phyloP scores from a whole-genome alignment of 1,140 invertebrate species.

The Drosophila equinoxialis region DNA sequence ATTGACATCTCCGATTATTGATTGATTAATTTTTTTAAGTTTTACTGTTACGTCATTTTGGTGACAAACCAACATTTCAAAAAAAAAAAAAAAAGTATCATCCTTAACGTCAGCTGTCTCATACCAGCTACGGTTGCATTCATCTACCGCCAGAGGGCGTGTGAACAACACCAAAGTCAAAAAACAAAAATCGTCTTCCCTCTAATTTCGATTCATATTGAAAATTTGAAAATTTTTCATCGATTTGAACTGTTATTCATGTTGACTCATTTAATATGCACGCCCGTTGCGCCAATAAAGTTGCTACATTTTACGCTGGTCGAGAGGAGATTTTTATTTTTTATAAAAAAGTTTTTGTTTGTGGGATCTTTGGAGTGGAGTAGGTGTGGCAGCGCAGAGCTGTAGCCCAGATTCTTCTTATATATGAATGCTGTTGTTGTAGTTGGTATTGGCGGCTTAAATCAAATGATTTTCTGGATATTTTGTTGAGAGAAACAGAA shows the following conservation, averaged over 20 bases:
- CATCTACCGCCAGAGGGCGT: neutral
- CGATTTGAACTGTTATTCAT: conserved; percentile 47
- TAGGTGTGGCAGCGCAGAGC: conserved; percentile 1
- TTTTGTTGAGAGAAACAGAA: conserved; percentile 39
- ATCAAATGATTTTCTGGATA: conserved; percentile 65
- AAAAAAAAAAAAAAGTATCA: no score
- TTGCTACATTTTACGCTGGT: conserved; percentile 77
- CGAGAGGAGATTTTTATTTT: neutral
- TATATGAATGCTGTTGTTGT: neutral
- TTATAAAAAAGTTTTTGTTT: no score
- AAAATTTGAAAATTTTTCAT: neutral
- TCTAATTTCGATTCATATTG: neutral
- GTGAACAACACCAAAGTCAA: neutral
- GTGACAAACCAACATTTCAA: no score
- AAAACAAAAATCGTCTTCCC: neutral
- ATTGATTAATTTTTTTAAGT: no score
- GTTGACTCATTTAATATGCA: conserved; percentile 73
- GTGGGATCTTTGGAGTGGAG: neutral
- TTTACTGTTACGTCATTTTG: no score
- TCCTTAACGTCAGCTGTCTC: no score
- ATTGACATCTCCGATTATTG: no score
- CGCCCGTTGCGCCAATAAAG: conserved; percentile 75
- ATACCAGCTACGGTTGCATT: neutral
- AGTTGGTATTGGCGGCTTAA: conserved; percentile 61
- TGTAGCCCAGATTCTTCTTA: conserved; percentile 23